Percentiles rank a stretch among this genome's conserved stretches.
phyloP scores from a whole-genome alignment of 2,888 invertebrate genomes.

The Adelognathus sp. region DNA sequence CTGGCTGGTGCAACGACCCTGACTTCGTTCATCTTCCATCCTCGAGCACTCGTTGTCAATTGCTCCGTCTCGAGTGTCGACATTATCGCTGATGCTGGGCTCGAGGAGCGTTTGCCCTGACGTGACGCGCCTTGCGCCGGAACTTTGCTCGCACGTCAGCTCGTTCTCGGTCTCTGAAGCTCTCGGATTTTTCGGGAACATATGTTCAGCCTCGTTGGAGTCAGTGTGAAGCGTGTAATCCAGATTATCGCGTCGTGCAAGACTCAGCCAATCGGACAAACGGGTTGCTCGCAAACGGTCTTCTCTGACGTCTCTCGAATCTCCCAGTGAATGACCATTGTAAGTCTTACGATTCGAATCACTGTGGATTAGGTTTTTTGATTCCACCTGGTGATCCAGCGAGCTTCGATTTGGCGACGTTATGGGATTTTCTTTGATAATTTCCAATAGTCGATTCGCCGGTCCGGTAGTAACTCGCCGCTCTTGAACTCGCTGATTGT shows the following conservation, averaged over 20 bases:
- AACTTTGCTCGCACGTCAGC: conserved; percentile 39
- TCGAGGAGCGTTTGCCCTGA: conserved; percentile 3
- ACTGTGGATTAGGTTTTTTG: background rate
- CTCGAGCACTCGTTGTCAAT: conserved; percentile 30
- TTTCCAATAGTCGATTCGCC: conserved; percentile 69
- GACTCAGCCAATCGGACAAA: conserved; percentile 78
- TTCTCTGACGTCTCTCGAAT: conserved; percentile 57
- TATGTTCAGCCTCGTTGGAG: conserved; percentile 42
- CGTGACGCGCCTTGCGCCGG: conserved; percentile 16
- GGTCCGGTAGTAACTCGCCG: conserved; percentile 31
- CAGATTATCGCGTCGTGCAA: conserved; percentile 68
- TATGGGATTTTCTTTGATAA: conserved; percentile 74
- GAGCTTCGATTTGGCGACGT: background rate
- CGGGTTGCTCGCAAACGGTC: conserved; percentile 75
- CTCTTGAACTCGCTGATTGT: conserved; percentile 9
- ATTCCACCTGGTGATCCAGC: background rate
- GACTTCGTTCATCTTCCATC: conserved; percentile 26
- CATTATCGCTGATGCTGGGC: conserved; percentile 7
- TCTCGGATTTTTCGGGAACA: conserved; percentile 46
- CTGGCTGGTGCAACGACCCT: conserved; percentile 24
- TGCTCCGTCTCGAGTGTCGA: conserved; percentile 14
- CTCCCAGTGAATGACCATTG: background rate
- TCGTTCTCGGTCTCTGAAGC: conserved; percentile 44
- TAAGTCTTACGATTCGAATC: background rate
- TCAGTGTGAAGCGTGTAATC: conserved; percentile 47